These are phyloP conservation scores for Aphaenogaster rudis DNA, from an alignment of 1,140 invertebrate genomes.

Conservation along the genomic window DNA sequence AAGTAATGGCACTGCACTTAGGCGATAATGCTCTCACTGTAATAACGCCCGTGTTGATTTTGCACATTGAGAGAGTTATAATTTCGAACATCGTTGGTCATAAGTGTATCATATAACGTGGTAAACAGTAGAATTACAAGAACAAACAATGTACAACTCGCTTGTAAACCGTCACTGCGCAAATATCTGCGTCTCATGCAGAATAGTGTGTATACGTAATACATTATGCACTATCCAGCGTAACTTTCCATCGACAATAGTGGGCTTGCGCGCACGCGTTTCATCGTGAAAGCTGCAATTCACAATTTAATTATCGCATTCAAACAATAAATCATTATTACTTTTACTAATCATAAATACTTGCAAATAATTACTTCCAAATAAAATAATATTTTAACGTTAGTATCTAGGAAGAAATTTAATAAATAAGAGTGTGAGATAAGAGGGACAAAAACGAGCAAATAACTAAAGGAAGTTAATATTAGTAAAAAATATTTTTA, in stretches of 20 bases:
- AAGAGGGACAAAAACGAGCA: too few species aligned
- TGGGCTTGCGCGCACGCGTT: background rate
- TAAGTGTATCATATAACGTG: constrained; percentile 40
- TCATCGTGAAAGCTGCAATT: constrained; percentile 16
- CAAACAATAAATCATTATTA: constrained; percentile 3
- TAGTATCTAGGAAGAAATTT: background rate
- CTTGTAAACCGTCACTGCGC: constrained; percentile 53
- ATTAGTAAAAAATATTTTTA: too few species aligned
- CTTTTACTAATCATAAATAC: background rate
- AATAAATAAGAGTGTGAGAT: too few species aligned
- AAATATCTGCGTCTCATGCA: constrained; percentile 56
- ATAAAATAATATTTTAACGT: background rate
- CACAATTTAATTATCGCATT: constrained; percentile 28
- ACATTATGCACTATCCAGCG: constrained; percentile 40
- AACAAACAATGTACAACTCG: constrained; percentile 49
- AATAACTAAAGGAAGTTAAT: too few species aligned
- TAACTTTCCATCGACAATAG: constrained; percentile 54
- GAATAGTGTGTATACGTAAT: constrained; percentile 42
- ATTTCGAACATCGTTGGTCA: constrained; percentile 6
- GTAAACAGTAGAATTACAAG: constrained; percentile 58
- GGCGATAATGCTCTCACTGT: background rate
- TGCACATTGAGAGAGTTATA: constrained; percentile 22
- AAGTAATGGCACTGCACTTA: constrained; percentile 2
- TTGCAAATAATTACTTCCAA: background rate
- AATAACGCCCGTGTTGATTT: constrained; percentile 15